phyloP scores from a whole-genome alignment of 37 sponge, comb jelly and placozoan genomes.

The Mnemiopsis leidyi region DNA sequence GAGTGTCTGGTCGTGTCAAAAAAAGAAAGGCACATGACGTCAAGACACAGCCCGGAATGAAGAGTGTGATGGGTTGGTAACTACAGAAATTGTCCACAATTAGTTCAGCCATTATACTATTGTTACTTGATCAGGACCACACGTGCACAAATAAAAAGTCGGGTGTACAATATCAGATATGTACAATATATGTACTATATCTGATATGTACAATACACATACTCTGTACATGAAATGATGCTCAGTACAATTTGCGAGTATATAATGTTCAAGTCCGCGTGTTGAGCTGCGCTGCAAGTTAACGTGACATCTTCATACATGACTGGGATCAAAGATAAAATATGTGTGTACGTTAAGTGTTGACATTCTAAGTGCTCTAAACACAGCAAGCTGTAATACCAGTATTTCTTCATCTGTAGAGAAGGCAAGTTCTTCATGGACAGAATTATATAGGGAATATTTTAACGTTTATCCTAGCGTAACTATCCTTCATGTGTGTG shows the following conservation, averaged over 20 bases:
- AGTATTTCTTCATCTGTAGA: no score
- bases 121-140: no score
- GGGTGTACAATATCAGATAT: background rate
- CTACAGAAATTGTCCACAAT: background rate
- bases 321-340: background rate
- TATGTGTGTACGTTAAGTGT: background rate
- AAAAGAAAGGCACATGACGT: no score
- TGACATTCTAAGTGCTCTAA: background rate
- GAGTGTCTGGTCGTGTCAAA: no score
- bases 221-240: no score
- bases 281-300: background rate
- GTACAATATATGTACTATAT: background rate
- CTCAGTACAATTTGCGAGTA: background rate
- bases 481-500: no score
- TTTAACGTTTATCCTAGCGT: no score
- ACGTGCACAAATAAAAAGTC: background rate
- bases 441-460: no score
- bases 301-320: background rate
- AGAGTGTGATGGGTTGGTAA: no score
- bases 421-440: no score
- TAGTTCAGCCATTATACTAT: background rate
- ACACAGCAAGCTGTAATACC: background rate
- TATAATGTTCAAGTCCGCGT: background rate
- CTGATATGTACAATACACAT: background rate
- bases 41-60: no score